Evolutionary conservation across 2,797 vertebrate genomes (phyloP).

Genomic region (Xerus rutilus): DNA sequence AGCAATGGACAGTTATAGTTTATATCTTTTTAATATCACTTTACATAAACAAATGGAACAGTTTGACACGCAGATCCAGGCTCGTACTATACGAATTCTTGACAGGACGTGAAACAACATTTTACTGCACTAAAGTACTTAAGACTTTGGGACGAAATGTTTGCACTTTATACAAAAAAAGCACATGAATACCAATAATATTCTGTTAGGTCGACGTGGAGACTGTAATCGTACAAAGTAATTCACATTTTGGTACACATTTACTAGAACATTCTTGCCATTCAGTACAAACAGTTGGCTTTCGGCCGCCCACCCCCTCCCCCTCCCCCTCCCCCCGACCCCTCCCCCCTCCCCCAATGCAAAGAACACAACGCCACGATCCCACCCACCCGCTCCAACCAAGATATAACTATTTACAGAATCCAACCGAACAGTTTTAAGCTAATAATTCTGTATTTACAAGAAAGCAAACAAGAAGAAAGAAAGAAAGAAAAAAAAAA

Average conservation of each 20-base stretch:
- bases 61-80: conserved; percentile 99
- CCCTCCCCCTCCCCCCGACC: conserved; percentile 73
- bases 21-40: conserved; percentile 97
- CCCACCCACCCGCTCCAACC: conserved; percentile 93
- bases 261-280: conserved; percentile 99
- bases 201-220: conserved; percentile 99
- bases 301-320: conserved; percentile 85
- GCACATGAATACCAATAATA: conserved; percentile 99
- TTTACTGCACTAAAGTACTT: conserved; percentile 99
- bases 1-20: conserved; percentile 97
- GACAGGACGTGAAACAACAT: conserved; percentile 99
- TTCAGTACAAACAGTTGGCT: conserved; percentile 98
- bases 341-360: conserved; percentile 95
- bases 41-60: conserved; percentile 99
- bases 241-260: conserved; percentile 99
- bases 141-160: conserved; percentile 98
- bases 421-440: conserved; percentile 98
- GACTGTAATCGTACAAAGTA: conserved; percentile 99
- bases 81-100: conserved; percentile 99
- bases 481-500: conserved; percentile 87
- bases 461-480: conserved; percentile 81
- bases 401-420: conserved; percentile 99
- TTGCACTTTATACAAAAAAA: conserved; percentile 99
- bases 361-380: conserved; percentile 98
- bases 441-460: conserved; percentile 98